A percentile compares a stretch with the other conserved stretches of the same genome.
These are phyloP conservation scores for Saturnia pavonia DNA, from an alignment of 2,888 invertebrate species.

Conservation along the genomic window DNA sequence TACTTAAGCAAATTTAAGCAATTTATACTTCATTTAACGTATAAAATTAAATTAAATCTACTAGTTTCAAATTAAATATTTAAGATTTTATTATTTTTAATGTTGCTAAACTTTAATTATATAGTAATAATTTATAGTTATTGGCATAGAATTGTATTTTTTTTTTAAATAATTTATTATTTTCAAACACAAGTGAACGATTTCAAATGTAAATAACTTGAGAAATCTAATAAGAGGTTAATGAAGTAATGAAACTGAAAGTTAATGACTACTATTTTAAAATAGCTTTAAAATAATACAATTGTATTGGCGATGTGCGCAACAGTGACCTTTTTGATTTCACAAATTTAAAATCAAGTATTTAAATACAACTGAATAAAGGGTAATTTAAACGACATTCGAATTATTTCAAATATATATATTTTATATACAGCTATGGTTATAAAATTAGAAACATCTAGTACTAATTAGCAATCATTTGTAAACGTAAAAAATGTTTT, in stretches of 20 bases:
- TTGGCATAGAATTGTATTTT: too few relatives aligned
- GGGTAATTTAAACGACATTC: background rate
- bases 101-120: background rate
- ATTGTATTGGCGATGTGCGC: slow-evolving; percentile 12
- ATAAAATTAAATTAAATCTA: too few relatives aligned
- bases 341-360: background rate
- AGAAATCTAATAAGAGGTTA: slow-evolving; percentile 30
- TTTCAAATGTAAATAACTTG: background rate
- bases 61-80: too few relatives aligned
- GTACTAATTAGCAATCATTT: background rate
- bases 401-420: background rate
- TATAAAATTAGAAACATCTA: background rate
- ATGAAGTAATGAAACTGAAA: slow-evolving; percentile 12
- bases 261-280: slow-evolving; percentile 22
- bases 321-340: slow-evolving; percentile 11
- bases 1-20: too few relatives aligned
- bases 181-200: background rate
- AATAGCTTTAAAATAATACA: slow-evolving; percentile 19
- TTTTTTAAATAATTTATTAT: background rate
- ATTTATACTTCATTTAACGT: too few relatives aligned
- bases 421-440: background rate
- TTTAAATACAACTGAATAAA: slow-evolving; percentile 6
- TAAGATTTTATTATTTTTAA: too few relatives aligned
- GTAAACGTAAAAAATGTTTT: background rate
- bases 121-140: too few relatives aligned